Evolutionary conservation across 1,140 invertebrate species (phyloP), one percentile per base, ranked within the genome.

Genomic region (Sycobia sp.): DNA sequence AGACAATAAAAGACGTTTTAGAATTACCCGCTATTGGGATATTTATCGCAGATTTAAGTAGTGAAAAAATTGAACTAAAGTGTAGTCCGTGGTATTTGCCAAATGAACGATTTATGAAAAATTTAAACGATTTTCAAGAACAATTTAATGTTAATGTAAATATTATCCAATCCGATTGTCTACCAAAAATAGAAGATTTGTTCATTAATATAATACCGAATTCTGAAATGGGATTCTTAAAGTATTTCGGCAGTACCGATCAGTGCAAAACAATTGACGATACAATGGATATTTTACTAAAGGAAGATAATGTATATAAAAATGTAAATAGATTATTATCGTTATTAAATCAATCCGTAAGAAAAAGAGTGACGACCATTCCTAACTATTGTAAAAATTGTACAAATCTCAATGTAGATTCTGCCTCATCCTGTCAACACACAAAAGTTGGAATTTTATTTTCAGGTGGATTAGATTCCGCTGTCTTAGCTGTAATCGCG

Each of bases 381-480:
- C 87, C 89, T 18, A 78, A 84, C 44, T 83, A 82, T 74, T 94
- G 91, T 71, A 85, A 85, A 72, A 75, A 82, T 41, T 93, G 90
- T 72, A 75, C 87, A 41, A 71, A 63, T 67, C 62, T 65, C n/a
- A 59, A 69, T 60, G 64, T 65, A 50, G 64, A 53, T 4, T 54
- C 73, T 25, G 65, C 36, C 41, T 11, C 72, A 20, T 58, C 16
- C 7, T 89, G 88, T 74, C 59, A 64, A 51, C 94, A 96, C 82
- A 83, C 91, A 18, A 90, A 90, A 78, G 81, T 94, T 38, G 94
- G 90, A 32, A 80, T 98, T 63, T 82, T 97, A 68, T 99, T 98
- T 84, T 98, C 96, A 70, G 96, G 96, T 56, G 97, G 97, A 25
- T 82, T 99, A 13, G 97, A 99, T 82, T 98, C 96, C 44, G 89